These are phyloP conservation scores for Paedocypris sp. DNA, from an alignment of 2,113 vertebrate genomes.

Conservation along the genomic window DNA sequence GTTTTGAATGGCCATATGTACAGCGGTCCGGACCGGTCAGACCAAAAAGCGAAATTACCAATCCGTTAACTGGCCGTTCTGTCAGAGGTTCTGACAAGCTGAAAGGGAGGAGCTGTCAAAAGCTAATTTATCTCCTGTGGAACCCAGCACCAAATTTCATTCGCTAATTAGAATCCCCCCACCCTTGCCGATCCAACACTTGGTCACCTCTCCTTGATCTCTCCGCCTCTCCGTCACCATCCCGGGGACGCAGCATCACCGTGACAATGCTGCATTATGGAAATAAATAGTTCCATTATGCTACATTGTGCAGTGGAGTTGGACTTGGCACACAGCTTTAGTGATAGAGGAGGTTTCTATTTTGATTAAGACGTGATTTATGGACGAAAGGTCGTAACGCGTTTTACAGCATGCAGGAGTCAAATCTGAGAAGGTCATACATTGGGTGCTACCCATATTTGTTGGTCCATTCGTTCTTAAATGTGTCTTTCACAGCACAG, in stretches of 20 bases:
- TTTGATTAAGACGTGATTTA: slow-evolving; percentile 52
- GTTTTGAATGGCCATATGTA: slow-evolving; percentile 3
- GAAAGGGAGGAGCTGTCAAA: slow-evolving; percentile 48
- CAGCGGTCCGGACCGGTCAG: slow-evolving; percentile 21
- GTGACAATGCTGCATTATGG: slow-evolving; percentile 46
- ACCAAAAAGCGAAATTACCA: slow-evolving; percentile 50
- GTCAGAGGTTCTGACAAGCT: slow-evolving; percentile 48
- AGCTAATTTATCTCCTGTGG: slow-evolving; percentile 47
- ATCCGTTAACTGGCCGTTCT: slow-evolving; percentile 49
- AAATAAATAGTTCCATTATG: slow-evolving; percentile 54
- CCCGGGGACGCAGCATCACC: slow-evolving; percentile 20
- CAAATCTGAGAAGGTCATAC: slow-evolving; percentile 43
- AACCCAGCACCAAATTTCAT: slow-evolving; percentile 51
- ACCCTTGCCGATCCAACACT: slow-evolving; percentile 18
- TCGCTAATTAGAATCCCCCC: slow-evolving; percentile 49
- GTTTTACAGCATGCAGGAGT: slow-evolving; percentile 24
- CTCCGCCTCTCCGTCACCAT: slow-evolving; percentile 16
- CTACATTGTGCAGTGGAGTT: slow-evolving; percentile 30
- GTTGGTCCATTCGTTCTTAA: not conserved
- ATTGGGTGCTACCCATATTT: not conserved
- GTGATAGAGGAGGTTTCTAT: slow-evolving; percentile 37
- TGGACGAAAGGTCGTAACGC: slow-evolving; percentile 33
- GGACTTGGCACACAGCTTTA: slow-evolving; percentile 26
- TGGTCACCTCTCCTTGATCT: slow-evolving; percentile 24
- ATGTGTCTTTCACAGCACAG: not conserved